Base-by-base conservation (phyloP, 2,888 invertebrate genomes). In the Phragmatobia fuliginosa region DNA sequence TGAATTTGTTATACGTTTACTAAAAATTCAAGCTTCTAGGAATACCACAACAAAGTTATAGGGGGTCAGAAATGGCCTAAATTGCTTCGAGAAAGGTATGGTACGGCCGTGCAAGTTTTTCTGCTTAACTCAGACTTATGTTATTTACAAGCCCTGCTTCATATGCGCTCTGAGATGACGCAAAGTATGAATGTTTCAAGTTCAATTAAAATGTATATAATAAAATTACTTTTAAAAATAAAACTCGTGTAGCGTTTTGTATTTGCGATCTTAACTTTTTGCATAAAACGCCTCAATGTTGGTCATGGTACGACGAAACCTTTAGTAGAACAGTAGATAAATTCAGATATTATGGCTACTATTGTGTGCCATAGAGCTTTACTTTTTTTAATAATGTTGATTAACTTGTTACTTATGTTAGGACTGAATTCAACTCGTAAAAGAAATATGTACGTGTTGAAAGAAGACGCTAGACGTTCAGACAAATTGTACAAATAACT, bases 241-340 rank as follows among this genome's bases (percentile, higher is more conserved):
- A 68, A 60, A 64, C 58, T 67, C 59, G 31, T 56, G 45, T 61
- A 52, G 25, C 8, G 8, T 66, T 65, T 67, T 62, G 25, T 62
- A 56, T 67, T 72, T 68, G 62, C 49, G 10, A 72, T 67, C 60
- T 64, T 75, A 79, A 74, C 68, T 71, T 78, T 78, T 70, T 69
- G 45, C 56, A 49, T 68, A 62, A 69, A 74, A 67, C 67, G 71
- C 61, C 66, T 64, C 64, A 73, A 84, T 80, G 67, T 85, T 76
- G 83, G 85, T 79, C 81, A 83, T 63, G 73, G 68, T 68, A 70
- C 67, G 71, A 33, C 68, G 45, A 63, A 66, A 62, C 62, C 62
- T 79, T 66, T 71, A 52, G 70, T 33, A 36, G 65, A 21, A 14
- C 66, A 62, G 66, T 28, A 36, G 68, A 52, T 52, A 36, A 70